phyloP scores from a whole-genome alignment of 2,113 vertebrate species.

The Sitta europaea region DNA sequence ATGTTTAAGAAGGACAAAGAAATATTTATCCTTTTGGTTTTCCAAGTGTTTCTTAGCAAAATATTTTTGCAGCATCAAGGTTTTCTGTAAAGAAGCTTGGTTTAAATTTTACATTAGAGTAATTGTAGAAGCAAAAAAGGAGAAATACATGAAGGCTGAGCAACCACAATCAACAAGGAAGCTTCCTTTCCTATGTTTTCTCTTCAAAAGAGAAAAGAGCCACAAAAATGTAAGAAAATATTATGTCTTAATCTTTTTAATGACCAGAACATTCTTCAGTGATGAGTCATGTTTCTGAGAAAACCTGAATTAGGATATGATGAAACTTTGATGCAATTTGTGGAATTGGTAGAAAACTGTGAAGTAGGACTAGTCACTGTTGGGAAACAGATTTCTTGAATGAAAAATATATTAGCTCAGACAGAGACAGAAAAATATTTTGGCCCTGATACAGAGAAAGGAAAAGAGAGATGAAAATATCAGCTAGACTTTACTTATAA shows the following conservation, averaged over 20 bases:
- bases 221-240: conserved; percentile 58
- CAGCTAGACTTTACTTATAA: background rate
- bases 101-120: background rate
- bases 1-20: background rate
- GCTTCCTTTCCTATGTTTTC: background rate
- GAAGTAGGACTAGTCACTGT: background rate
- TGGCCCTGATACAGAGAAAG: background rate
- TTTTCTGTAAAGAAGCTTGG: background rate
- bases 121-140: background rate
- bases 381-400: background rate
- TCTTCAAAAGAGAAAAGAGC: conserved; percentile 12
- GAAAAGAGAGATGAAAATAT: background rate
- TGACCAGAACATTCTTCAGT: conserved; percentile 21
- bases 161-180: background rate
- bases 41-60: background rate
- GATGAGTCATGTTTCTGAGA: conserved; percentile 36
- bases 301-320: conserved; percentile 44
- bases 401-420: background rate
- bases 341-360: conserved; percentile 11
- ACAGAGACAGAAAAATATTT: background rate
- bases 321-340: conserved; percentile 15
- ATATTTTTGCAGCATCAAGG: background rate
- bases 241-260: conserved; percentile 21
- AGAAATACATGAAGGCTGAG: conserved; percentile 2
- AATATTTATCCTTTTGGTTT: background rate